Percentiles rank a stretch among this genome's conserved stretches.
These are phyloP conservation scores for Emesis furor DNA, from an alignment of 2,888 invertebrate species.

Conservation along the genomic window DNA sequence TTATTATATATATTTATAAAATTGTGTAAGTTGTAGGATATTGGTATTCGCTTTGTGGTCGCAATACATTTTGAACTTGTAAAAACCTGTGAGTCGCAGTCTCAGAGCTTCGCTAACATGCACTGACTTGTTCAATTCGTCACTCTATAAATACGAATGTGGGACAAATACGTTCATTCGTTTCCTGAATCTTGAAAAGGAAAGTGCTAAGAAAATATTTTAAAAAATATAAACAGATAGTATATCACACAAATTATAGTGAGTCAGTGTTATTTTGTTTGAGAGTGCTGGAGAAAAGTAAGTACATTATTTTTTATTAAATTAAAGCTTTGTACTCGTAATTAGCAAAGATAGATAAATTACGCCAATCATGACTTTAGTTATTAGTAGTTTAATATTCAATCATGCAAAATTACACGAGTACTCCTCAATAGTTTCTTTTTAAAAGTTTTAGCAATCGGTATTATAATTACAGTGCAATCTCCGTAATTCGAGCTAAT, in stretches of 20 bases:
- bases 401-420: too few species aligned
- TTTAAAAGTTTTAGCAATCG: too few species aligned
- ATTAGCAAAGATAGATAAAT: conserved; percentile 30
- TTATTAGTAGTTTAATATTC: conserved; percentile 6
- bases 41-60: conserved; percentile 55
- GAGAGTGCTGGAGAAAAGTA: conserved; percentile 40
- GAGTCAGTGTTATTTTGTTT: conserved; percentile 40
- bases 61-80: conserved; percentile 54
- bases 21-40: conserved; percentile 35
- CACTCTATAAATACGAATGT: conserved; percentile 49
- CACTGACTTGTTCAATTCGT: conserved; percentile 53
- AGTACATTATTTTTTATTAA: conserved; percentile 32
- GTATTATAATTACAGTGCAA: too few species aligned
- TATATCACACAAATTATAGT: conserved; percentile 34
- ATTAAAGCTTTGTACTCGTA: conserved; percentile 35
- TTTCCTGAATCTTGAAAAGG: conserved; percentile 50
- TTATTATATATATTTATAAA: conserved; percentile 58
- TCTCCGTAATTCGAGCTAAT: too few species aligned
- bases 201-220: conserved; percentile 47
- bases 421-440: too few species aligned
- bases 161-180: conserved; percentile 53
- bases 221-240: conserved; percentile 38
- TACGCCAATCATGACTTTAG: conserved; percentile 16
- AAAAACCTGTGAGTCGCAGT: conserved; percentile 53
- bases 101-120: conserved; percentile 49